phyloP scores from a whole-genome alignment of 2,888 invertebrate genomes.

The Thelaira solivaga region DNA sequence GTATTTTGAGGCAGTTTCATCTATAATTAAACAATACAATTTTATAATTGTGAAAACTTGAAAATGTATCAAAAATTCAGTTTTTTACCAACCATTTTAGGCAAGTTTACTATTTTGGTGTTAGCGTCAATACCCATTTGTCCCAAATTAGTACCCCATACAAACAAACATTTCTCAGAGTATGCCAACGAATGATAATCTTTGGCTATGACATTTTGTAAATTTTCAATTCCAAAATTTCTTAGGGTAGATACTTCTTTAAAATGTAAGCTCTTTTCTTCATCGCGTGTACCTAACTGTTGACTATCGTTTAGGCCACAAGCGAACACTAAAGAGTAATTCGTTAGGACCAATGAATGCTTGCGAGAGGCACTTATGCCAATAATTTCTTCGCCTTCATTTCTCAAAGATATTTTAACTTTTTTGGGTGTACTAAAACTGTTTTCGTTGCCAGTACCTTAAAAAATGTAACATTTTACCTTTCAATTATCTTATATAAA shows the following conservation, averaged over 20 bases:
- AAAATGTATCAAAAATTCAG: not conserved
- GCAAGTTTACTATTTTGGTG: conserved; percentile 66
- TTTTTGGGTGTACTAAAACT: conserved; percentile 73
- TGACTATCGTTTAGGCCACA: conserved; percentile 82
- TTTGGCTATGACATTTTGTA: conserved; percentile 82
- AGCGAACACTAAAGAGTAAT: conserved; percentile 77
- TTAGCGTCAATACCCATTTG: conserved; percentile 81
- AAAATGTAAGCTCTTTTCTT: conserved; percentile 75
- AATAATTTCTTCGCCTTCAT: conserved; percentile 71
- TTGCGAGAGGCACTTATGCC: conserved; percentile 73
- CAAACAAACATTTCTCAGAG: conserved; percentile 81
- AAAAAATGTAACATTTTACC: not conserved
- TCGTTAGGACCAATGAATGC: conserved; percentile 75
- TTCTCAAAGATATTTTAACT: conserved; percentile 70
- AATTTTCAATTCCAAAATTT: conserved; percentile 75
- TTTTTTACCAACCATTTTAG: conserved; percentile 67
- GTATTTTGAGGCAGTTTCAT: conserved; percentile 68
- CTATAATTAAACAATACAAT: conserved; percentile 55
- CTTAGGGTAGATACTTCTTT: conserved; percentile 72
- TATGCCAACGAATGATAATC: conserved; percentile 85
- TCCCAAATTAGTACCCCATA: conserved; percentile 90
- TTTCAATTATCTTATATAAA: not conserved
- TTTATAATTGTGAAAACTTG: not conserved
- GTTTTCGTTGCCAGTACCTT: conserved; percentile 81
- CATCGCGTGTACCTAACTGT: conserved; percentile 81